Percentiles rank a stretch among this genome's conserved stretches.
Conservation (phyloP, 2,797 vertebrate genomes). For the Sebastes baramenuke region DNA sequence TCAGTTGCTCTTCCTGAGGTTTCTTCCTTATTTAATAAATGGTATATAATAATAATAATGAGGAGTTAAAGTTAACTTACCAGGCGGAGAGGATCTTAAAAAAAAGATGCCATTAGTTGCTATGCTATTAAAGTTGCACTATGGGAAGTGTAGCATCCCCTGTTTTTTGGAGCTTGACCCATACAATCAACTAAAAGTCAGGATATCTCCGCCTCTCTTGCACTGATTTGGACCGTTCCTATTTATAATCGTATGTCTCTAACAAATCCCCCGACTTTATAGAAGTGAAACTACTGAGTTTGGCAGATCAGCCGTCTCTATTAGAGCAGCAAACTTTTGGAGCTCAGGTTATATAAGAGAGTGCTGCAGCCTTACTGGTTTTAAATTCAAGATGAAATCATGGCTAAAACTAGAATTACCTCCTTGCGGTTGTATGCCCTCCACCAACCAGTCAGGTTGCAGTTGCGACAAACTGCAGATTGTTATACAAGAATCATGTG, state of each 20-base stretch:
- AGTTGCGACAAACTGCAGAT: background rate
- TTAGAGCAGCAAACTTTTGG: too few species aligned
- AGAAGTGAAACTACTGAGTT: background rate
- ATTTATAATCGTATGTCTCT: background rate
- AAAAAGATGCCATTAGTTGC: background rate
- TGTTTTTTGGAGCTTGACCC: background rate
- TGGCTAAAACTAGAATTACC: too few species aligned
- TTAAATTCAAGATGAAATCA: too few species aligned
- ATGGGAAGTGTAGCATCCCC: background rate
- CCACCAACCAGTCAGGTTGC: too few species aligned
- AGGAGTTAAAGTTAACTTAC: background rate
- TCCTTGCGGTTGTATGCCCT: too few species aligned
- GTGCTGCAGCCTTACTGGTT: too few species aligned
- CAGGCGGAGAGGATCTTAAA: background rate
- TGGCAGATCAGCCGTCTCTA: too few species aligned
- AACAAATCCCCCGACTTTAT: background rate
- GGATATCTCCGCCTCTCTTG: background rate
- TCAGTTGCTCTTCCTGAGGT: too few species aligned
- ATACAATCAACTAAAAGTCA: background rate
- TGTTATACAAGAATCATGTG: background rate
- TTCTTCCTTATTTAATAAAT: background rate
- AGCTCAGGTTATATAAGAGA: too few species aligned
- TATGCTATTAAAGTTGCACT: background rate
- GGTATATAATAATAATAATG: background rate
- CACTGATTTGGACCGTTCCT: background rate